These are phyloP conservation scores for Platycercus adscitus DNA, from an alignment of 2,113 vertebrate genomes.

Conservation along the genomic window DNA sequence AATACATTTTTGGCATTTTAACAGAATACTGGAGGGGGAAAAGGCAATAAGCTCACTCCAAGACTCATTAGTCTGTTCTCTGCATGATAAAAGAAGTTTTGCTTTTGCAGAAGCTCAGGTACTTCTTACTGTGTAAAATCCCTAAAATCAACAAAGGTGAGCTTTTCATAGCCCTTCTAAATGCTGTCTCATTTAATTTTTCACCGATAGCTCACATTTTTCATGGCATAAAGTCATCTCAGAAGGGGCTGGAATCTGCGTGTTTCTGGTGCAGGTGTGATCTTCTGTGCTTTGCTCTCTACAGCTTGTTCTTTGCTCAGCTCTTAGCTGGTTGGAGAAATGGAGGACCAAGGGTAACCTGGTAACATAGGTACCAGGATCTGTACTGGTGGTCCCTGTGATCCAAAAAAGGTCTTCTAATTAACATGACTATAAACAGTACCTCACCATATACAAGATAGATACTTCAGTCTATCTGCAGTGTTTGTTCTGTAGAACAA, in stretches of 20 bases:
- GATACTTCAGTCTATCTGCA: not conserved
- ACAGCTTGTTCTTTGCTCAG: not conserved
- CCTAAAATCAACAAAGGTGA: not conserved
- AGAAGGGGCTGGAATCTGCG: not conserved
- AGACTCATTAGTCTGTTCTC: not conserved
- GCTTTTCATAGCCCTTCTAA: not conserved
- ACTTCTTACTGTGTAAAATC: not conserved
- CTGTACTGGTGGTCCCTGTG: not conserved
- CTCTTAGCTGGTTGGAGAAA: not conserved
- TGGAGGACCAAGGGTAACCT: not conserved
- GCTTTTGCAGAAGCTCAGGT: not conserved
- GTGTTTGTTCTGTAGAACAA: not conserved
- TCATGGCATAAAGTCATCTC: not conserved
- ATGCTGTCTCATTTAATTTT: not conserved
- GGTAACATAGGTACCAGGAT: fast-evolving
- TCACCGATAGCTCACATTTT: not conserved
- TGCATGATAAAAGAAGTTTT: not conserved
- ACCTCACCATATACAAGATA: fast-evolving
- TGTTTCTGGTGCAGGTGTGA: not conserved
- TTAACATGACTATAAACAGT: not conserved
- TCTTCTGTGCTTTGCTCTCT: not conserved
- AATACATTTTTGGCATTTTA: not conserved
- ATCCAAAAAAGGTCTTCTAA: not conserved
- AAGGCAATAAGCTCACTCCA: not conserved
- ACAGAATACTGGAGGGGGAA: not conserved